Evolutionary conservation across 1,140 invertebrate species (phyloP), one percentile per base, ranked within the genome.

Genomic region (Neodiprion lecontei): DNA sequence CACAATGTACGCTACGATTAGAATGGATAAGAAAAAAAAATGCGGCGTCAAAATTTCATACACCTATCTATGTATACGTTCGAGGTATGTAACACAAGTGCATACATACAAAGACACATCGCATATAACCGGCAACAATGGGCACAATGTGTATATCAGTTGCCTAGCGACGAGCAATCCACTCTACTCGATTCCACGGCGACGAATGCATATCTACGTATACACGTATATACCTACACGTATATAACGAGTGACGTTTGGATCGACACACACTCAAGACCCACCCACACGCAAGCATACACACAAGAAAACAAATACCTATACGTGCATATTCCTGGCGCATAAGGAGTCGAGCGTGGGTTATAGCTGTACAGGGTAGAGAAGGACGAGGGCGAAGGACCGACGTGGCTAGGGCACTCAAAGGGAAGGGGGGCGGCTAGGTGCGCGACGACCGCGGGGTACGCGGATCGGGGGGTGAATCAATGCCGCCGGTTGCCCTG

Each of bases 401-500:
- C 70, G 68, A 75, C 67, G 65, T 72, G 69, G 50, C 69, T 17
- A 69, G 40, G 66, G 74, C 73, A 70, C 73, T 73, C 74, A 67
- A 67, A 72, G 67, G 49, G 70, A 50, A 75, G 74, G 66, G 75
- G 69, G 28, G 73, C 70, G 69, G 75, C 76, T 78, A 78, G 80
- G 75, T 17, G 67, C 40, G 67, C 12, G 67, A 23, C 65, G 48
- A 53, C 66, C 70, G 70, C 77, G 75, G 53, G 74, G 79, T 70
- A 49, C 68, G 69, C 48, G 75, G 77, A 74, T 78, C 80, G 81
- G 77, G 81, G 83, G 85, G 83, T 83, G 82, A 86, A 87, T 88
- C 86, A 87, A 88, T 88, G 86, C 82, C 28, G 28, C 28, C 81
- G 84, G 86, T 88, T 84, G 82, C 84, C 84, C 78, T 81, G 85